A percentile compares a stretch with the other conserved stretches of the same genome.
Evolutionary conservation across 2,113 vertebrate species (phyloP).

Genomic region (Campylomormyrus tamandua): DNA sequence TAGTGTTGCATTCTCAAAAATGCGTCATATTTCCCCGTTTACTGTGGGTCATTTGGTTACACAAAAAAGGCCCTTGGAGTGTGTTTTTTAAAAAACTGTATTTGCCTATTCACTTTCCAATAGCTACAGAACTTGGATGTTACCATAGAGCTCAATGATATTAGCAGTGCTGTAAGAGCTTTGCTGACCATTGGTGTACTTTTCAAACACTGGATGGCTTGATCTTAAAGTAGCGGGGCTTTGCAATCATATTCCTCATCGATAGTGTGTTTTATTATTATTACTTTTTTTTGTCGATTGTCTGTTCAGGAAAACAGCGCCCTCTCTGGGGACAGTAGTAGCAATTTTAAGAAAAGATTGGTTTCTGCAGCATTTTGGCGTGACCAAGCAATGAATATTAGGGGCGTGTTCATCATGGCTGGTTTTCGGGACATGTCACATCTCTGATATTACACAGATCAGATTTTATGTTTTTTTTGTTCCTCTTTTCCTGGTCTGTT

Average conservation of each 20-base stretch:
- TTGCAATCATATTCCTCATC: conserved; percentile 65
- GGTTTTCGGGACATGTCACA: not conserved
- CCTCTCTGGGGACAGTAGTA: not conserved
- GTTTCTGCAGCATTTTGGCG: not conserved
- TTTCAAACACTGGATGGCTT: conserved; percentile 66
- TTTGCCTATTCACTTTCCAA: conserved; percentile 65
- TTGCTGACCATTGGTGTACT: conserved; percentile 69
- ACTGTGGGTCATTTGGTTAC: conserved; percentile 70
- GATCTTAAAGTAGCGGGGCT: conserved; percentile 72
- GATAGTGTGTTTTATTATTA: conserved; percentile 40
- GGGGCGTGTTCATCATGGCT: not conserved
- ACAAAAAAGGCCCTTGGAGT: conserved; percentile 58
- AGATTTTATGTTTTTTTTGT: not conserved
- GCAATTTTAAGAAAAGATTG: not conserved
- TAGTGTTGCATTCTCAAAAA: conserved; percentile 74
- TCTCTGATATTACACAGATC: not conserved
- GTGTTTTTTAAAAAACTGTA: conserved; percentile 61
- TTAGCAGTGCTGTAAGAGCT: conserved; percentile 73
- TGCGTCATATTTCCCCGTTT: conserved; percentile 61
- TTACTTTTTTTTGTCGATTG: conserved; percentile 18
- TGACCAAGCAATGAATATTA: not conserved
- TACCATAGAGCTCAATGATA: conserved; percentile 67
- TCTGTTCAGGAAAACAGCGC: conserved; percentile 5
- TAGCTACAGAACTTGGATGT: conserved; percentile 62
- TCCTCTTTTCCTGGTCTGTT: not conserved